Conservation (phyloP, 1,140 invertebrate species). For the Mercenaria mercenaria region DNA sequence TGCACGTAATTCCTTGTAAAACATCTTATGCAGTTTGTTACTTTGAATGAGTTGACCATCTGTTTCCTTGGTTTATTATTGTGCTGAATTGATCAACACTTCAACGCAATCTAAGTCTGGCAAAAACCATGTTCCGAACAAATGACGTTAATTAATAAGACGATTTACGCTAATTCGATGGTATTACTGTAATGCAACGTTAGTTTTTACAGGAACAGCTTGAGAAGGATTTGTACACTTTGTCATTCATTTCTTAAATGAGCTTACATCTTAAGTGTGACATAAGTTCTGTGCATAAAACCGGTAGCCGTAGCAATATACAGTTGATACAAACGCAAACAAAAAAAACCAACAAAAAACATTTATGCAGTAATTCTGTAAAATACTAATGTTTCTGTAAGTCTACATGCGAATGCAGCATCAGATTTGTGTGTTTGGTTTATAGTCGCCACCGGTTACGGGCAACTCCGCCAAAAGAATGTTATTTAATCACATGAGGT, state of each 20-base stretch:
- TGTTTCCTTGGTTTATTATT: not conserved
- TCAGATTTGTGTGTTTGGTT: no score
- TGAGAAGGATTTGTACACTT: not conserved
- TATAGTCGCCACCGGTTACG: no score
- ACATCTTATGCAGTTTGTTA: not conserved
- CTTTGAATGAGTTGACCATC: not conserved
- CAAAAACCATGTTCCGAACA: not conserved
- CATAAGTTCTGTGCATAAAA: not conserved
- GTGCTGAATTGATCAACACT: not conserved
- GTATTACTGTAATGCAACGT: not conserved
- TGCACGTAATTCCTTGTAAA: not conserved
- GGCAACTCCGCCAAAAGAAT: no score
- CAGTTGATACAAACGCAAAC: no score
- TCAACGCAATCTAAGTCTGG: not conserved
- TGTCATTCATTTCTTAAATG: constrained; percentile 27
- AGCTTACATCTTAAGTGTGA: not conserved
- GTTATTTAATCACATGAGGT: no score
- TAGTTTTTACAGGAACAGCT: not conserved
- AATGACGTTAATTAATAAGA: constrained; percentile 39
- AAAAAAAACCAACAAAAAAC: no score
- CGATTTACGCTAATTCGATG: constrained; percentile 11
- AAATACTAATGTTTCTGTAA: no score
- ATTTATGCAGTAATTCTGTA: no score
- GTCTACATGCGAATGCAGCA: no score
- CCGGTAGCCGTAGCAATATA: no score